Base-by-base conservation (phyloP, 1,140 invertebrate species). In the Zeugodacus cucurbitae region DNA sequence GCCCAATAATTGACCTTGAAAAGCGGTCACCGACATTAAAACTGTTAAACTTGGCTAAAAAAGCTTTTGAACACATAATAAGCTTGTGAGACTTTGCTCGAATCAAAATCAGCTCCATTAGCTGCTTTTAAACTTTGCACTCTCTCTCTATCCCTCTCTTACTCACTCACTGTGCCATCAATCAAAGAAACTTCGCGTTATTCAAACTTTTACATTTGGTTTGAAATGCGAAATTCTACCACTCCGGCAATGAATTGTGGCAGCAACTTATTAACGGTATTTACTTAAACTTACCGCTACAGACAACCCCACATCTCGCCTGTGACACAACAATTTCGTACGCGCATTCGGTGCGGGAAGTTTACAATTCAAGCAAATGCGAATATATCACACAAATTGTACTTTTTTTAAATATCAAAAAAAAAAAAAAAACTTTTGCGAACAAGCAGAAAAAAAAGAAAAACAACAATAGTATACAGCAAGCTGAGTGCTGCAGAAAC, bases 341-440 rank as follows among this genome's bases (percentile, higher is more conserved):
- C 17, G 67, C 37, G 32, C 67, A 37, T 41, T 74, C 34, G 34
- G 17, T 37, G 14, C 34, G 22, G 10, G 20, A 34, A 34, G 67
- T 74, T 67, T 11, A 32, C 32, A 37, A 32, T 74, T 74, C 17
- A 37, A 74, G 67, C 34, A 74, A 74, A 74, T 74, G 67, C 11
- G 32, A 74, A 74, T 74, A 74, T 74, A 22, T 74, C 67, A 74
- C 67, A 32, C 34, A 74, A 74, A 74, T 74, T 74, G 67, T 74
- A 41, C 67, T 74, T 74, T 41, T 74, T 74, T n/a, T n/a, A n/a
- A n/a, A n/a, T n/a, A n/a, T n/a, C n/a, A n/a, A 74, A 74, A 74
- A 37, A 37, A 74, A 54, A 74, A 74, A 22, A 34, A 34, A 74
- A 74, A 74, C 67, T 74, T 74, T 74, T 74, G 41, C 32, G 34